Conservation (phyloP, 1,140 invertebrate genomes). For the Rhopalosiphum padi region DNA sequence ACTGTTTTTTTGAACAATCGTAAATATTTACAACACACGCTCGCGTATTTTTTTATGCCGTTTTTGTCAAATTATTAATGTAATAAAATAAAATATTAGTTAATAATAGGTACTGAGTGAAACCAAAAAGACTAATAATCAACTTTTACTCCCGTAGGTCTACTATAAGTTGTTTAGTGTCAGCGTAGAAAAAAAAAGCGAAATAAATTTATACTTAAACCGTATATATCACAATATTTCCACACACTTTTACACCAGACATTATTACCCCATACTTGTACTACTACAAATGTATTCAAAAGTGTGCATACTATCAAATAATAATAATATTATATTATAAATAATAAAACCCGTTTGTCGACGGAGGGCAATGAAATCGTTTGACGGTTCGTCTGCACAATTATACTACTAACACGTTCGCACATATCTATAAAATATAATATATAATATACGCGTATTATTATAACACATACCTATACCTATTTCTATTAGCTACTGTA, state of each 20-base stretch:
- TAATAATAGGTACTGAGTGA: not conserved
- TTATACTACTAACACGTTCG: not conserved
- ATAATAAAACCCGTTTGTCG: not conserved
- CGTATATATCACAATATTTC: not conserved
- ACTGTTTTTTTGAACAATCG: not conserved
- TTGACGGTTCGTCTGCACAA: not conserved
- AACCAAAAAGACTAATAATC: not conserved
- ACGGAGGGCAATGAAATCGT: not conserved
- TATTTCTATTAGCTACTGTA: not conserved
- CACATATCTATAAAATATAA: not conserved
- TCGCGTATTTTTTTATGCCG: not conserved
- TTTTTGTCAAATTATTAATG: not conserved
- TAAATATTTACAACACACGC: not conserved
- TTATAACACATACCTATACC: not conserved
- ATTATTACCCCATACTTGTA: not conserved
- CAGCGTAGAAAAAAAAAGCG: not conserved
- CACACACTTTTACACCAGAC: not conserved
- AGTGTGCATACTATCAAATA: not conserved
- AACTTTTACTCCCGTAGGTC: not conserved
- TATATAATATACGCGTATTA: not conserved
- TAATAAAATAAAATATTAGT: not conserved
- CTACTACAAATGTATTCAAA: not conserved
- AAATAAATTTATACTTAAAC: not conserved
- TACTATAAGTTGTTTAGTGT: not conserved
- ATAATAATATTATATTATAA: slow-evolving; percentile 15